Conservation (phyloP, 2,888 invertebrate genomes). For the Quadriops clusia region DNA sequence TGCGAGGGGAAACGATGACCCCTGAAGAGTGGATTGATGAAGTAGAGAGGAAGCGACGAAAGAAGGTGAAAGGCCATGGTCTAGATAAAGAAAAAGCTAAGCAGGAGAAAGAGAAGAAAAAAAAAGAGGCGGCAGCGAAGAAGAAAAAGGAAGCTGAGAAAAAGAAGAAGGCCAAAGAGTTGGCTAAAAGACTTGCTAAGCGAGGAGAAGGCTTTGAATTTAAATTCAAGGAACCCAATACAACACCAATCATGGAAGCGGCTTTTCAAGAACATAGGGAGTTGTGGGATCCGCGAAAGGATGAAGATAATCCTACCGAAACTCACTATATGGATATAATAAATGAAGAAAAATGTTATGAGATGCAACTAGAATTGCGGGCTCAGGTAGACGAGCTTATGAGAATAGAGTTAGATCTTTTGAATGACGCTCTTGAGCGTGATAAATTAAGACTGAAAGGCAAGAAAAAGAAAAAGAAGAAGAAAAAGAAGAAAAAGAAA, state of each 20-base stretch:
- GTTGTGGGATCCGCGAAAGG: slow-evolving; percentile 39
- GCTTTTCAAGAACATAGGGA: slow-evolving; percentile 38
- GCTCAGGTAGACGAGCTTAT: slow-evolving; percentile 57
- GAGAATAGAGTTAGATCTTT: slow-evolving; percentile 27
- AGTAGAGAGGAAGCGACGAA: slow-evolving; percentile 24
- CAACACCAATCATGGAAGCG: slow-evolving; percentile 33
- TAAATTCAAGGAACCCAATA: slow-evolving; percentile 27
- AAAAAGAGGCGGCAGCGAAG: slow-evolving; percentile 29
- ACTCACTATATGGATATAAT: slow-evolving; percentile 53
- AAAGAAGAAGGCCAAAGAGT: slow-evolving; percentile 19
- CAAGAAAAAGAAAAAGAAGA: slow-evolving; percentile 19
- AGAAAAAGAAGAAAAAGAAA: slow-evolving; percentile 25
- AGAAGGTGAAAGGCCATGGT: slow-evolving; percentile 21
- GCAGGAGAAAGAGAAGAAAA: slow-evolving; percentile 22
- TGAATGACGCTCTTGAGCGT: slow-evolving; percentile 18
- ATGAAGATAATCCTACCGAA: slow-evolving; percentile 45
- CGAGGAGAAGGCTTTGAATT: slow-evolving; percentile 17
- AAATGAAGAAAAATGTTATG: slow-evolving; percentile 49
- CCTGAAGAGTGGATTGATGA: slow-evolving; percentile 45
- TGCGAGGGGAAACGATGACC: slow-evolving; percentile 46
- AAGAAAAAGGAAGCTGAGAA: slow-evolving; percentile 34
- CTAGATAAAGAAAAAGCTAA: slow-evolving; percentile 20
- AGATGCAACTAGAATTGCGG: slow-evolving; percentile 55
- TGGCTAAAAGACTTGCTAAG: slow-evolving; percentile 15
- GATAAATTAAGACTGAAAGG: slow-evolving; percentile 14